A percentile compares a stretch with the other conserved stretches of the same genome.
These are phyloP conservation scores for Hypselothyrea guttata DNA, from an alignment of 2,888 invertebrate species.

Conservation along the genomic window DNA sequence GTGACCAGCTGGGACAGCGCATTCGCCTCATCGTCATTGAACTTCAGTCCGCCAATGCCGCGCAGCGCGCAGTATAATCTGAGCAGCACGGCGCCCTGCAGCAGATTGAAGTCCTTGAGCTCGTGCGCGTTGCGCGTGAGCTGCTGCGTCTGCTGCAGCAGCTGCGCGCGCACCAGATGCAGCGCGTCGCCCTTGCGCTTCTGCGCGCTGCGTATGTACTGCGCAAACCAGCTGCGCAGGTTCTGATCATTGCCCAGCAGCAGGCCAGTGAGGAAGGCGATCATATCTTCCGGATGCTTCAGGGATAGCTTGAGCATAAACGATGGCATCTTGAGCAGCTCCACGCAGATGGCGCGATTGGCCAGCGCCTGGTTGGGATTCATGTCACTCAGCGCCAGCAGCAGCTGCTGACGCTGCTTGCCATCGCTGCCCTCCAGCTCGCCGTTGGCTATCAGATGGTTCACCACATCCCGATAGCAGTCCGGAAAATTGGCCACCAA, in stretches of 20 bases:
- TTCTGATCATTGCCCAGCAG: constrained; percentile 94
- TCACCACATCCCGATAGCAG: constrained; percentile 94
- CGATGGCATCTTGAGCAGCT: constrained; percentile 94
- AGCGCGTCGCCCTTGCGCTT: constrained; percentile 87
- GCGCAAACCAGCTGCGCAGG: constrained; percentile 95
- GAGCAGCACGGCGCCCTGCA: constrained; percentile 94
- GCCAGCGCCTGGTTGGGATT: constrained; percentile 93
- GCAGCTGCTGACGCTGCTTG: constrained; percentile 87
- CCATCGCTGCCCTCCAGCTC: constrained; percentile 94
- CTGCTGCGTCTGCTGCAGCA: constrained; percentile 87
- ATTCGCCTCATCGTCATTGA: constrained; percentile 95
- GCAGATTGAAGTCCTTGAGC: constrained; percentile 87
- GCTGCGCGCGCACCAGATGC: constrained; percentile 87
- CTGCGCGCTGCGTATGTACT: constrained; percentile 89
- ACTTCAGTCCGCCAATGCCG: constrained; percentile 96
- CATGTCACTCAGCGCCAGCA: constrained; percentile 92
- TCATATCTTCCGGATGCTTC: constrained; percentile 86
- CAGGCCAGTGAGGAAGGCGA: constrained; percentile 94
- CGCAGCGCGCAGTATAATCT: constrained; percentile 95
- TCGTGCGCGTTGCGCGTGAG: constrained; percentile 86
- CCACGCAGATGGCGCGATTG: constrained; percentile 93
- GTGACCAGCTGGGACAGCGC: constrained; percentile 92
- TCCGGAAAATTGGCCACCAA: constrained; percentile 97
- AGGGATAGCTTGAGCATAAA: constrained; percentile 92
- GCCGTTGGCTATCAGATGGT: constrained; percentile 92